A percentile compares a stretch with the other conserved stretches of the same genome.
Conservation (phyloP, 2,113 vertebrate species). For the Phyllostomus discolor region DNA sequence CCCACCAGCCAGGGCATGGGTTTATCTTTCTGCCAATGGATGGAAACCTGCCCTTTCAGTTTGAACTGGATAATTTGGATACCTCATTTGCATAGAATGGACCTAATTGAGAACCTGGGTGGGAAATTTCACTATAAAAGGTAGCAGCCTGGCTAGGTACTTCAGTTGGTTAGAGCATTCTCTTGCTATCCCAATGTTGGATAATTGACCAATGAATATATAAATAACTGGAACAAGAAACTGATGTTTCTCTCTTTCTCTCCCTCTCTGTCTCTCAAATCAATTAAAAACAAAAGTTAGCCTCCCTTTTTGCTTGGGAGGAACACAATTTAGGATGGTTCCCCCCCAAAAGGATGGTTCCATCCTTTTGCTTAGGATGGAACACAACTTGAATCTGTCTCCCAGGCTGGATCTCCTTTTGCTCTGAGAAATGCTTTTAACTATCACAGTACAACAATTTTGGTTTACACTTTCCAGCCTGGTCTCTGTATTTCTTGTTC, state of each 20-base stretch:
- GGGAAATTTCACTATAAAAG: neutral
- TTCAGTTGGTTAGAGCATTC: too few relatives aligned
- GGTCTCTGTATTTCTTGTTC: neutral
- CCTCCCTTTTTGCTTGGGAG: neutral
- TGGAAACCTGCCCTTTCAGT: neutral
- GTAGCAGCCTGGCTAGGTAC: too few relatives aligned
- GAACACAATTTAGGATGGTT: neutral
- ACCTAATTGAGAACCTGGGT: neutral
- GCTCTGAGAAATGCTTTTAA: neutral
- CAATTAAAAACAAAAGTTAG: too few relatives aligned
- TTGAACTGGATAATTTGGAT: neutral
- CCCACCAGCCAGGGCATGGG: too few relatives aligned
- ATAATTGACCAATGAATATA: too few relatives aligned
- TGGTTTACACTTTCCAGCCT: neutral
- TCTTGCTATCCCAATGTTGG: too few relatives aligned
- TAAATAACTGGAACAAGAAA: too few relatives aligned
- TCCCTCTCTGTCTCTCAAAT: too few relatives aligned
- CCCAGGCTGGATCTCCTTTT: neutral
- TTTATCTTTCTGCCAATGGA: neutral
- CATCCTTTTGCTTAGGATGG: neutral
- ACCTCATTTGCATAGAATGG: neutral
- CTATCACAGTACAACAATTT: neutral
- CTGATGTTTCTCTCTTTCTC: too few relatives aligned
- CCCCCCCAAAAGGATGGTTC: too few relatives aligned
- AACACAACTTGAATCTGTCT: neutral